Evolutionary conservation across 2,888 invertebrate genomes (phyloP), one percentile per base, ranked within the genome.

Genomic region (Saturnia japonica): DNA sequence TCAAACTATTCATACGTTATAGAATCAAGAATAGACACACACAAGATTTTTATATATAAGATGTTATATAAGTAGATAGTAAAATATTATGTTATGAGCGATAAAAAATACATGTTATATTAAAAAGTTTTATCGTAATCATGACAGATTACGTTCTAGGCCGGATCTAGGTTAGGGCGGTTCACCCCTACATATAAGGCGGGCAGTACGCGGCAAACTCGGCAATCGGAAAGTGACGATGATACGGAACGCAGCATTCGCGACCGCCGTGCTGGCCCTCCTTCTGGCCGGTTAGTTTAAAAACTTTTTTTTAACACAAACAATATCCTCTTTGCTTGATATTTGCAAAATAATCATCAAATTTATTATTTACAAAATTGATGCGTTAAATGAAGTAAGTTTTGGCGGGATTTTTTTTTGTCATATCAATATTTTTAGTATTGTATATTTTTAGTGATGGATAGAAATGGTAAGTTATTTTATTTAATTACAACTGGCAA

Each of bases 281-380:
- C 79, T 90, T 71, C 84, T 92, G 75, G 86, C 88, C 85, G 92
- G 92, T 93, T 81, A 85, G 87, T 87, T 81, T 72, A 64, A 76
- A 75, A 64, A 40, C 40, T 64, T 64, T 64, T 28, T 60, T 12
- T 28, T n/a, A 54, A 54, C 57, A 14, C 28, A 60, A 60, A 28
- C 28, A 28, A 28, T 54, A 54, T n/a, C 9, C 11, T 11, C 57
- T 60, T 60, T 28, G 57, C 28, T 28, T 28, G 1, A 28, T 25
- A 25, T 60, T 28, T 28, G 14, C 1, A 51, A 51, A 51, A 51
- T 19, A 19, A 7, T 12, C 19, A 19, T 51, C 19, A 19, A 34
- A 34, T 4, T 34, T 34, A 34, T 34, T 4, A 34, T 34, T 34
- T 34, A 2, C 2, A 34, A 34, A 34, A 34, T 34, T 34, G 34